Conservation (phyloP, 2,888 invertebrate species). For the Ptycholaimellus sp. region DNA sequence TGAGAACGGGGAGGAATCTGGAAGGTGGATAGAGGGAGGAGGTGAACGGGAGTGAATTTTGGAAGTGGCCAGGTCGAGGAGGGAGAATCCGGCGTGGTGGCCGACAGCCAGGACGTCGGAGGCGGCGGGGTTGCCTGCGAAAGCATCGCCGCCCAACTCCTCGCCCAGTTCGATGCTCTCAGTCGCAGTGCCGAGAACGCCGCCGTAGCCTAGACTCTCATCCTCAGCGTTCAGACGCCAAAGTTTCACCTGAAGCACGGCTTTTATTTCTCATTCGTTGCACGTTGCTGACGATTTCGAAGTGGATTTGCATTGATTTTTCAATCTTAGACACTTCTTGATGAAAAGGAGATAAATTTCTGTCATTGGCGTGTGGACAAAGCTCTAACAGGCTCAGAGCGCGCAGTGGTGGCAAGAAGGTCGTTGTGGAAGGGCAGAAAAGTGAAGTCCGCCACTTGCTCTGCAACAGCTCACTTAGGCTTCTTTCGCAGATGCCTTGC, state of each 20-base stretch:
- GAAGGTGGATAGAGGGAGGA: too few species aligned
- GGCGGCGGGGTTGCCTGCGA: conserved; percentile 50
- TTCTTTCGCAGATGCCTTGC: too few species aligned
- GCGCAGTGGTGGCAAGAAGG: conserved; percentile 53
- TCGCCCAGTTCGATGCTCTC: conserved; percentile 1
- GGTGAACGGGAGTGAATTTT: too few species aligned
- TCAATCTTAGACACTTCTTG: too few species aligned
- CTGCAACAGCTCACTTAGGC: conserved; percentile 52
- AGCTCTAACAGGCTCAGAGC: too few species aligned
- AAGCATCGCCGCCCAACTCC: conserved; percentile 5
- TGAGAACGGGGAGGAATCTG: too few species aligned
- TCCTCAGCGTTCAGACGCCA: conserved; percentile 58
- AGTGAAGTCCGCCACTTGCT: conserved; percentile 74
- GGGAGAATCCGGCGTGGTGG: conserved; percentile 49
- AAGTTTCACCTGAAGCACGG: conserved; percentile 61
- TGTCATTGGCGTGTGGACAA: too few species aligned
- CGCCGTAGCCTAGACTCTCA: not conserved
- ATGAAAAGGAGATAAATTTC: too few species aligned
- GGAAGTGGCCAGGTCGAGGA: conserved; percentile 69
- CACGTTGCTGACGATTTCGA: too few species aligned
- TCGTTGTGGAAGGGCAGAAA: conserved; percentile 88
- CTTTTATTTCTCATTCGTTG: too few species aligned
- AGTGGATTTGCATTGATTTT: too few species aligned
- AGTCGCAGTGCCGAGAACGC: not conserved
- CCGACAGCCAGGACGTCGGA: conserved; percentile 66